These are phyloP conservation scores for Anarrhichthys ocellatus DNA, from an alignment of 2,113 vertebrate species.

Conservation along the genomic window DNA sequence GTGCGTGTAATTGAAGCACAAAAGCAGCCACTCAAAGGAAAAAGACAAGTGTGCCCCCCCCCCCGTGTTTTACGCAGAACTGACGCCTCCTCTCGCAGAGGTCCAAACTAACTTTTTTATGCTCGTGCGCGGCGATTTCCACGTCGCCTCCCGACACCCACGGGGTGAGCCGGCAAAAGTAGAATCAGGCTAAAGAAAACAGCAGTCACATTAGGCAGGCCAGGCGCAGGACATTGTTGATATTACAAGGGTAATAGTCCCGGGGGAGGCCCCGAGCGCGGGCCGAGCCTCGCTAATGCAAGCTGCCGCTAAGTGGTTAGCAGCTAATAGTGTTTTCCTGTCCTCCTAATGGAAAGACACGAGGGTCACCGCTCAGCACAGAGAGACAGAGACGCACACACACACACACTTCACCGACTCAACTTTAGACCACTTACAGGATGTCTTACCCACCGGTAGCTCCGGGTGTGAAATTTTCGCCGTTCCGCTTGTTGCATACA, in stretches of 20 bases:
- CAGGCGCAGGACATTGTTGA: constrained; percentile 80
- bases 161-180: constrained; percentile 57
- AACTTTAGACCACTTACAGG: constrained; percentile 41
- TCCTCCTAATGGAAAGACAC: constrained; percentile 75
- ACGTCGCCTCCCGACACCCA: constrained; percentile 45
- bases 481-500: not conserved
- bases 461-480: constrained; percentile 64
- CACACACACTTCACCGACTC: constrained; percentile 30
- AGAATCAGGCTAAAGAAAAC: constrained; percentile 71
- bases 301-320: constrained; percentile 75
- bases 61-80: not conserved
- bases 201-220: constrained; percentile 76
- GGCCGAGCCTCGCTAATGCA: constrained; percentile 72
- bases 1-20: constrained; percentile 13
- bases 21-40: constrained; percentile 3
- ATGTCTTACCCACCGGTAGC: constrained; percentile 36
- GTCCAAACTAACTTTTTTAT: not conserved
- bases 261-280: constrained; percentile 66
- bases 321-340: constrained; percentile 82
- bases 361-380: constrained; percentile 53
- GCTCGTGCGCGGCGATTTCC: not conserved
- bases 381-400: constrained; percentile 26
- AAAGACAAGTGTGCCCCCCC: not conserved
- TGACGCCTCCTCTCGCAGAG: not conserved
- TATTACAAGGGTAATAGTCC: constrained; percentile 81